Conservation (phyloP, 1,140 invertebrate species). For the Galleria mellonella region DNA sequence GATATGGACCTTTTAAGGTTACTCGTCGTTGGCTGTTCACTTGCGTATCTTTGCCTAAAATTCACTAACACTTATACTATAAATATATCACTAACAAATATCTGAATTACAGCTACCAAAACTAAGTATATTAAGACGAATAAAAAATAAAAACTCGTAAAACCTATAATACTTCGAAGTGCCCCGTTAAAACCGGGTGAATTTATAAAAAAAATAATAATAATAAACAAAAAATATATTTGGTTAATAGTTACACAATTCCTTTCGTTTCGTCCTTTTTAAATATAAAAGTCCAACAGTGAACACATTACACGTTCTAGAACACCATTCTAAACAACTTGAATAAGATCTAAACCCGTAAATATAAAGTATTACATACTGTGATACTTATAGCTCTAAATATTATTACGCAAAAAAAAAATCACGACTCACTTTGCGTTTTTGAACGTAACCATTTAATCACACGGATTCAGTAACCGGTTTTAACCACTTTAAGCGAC, state of each 20-base stretch:
- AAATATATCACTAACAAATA: conserved; percentile 5
- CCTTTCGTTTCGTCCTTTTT: conserved; percentile 36
- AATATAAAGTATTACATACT: conserved; percentile 62
- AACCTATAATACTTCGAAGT: conserved; percentile 65
- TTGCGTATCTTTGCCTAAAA: conserved; percentile 16
- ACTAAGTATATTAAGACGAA: conserved; percentile 33
- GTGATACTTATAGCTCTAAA: conserved; percentile 28
- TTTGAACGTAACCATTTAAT: neutral
- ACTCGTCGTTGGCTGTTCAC: conserved; percentile 35
- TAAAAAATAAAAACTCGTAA: conserved; percentile 34
- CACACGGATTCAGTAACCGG: neutral
- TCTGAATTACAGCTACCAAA: conserved; percentile 30
- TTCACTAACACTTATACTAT: conserved; percentile 46
- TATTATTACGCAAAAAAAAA: conserved; percentile 5
- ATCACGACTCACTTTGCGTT: conserved; percentile 2
- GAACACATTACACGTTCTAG: conserved; percentile 55
- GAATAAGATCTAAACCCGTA: conserved; percentile 67
- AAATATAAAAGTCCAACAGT: conserved; percentile 42
- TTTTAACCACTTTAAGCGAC: neutral
- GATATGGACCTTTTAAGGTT: conserved; percentile 72
- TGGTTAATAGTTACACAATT: conserved; percentile 35
- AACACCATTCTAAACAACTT: conserved; percentile 45
- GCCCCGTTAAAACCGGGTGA: conserved; percentile 62
- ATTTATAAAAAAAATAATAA: no score
- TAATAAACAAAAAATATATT: conserved; percentile 42